A percentile compares a stretch with the other conserved stretches of the same genome.
Conservation (phyloP, 2,113 vertebrate species). For the Gavialis gangeticus region DNA sequence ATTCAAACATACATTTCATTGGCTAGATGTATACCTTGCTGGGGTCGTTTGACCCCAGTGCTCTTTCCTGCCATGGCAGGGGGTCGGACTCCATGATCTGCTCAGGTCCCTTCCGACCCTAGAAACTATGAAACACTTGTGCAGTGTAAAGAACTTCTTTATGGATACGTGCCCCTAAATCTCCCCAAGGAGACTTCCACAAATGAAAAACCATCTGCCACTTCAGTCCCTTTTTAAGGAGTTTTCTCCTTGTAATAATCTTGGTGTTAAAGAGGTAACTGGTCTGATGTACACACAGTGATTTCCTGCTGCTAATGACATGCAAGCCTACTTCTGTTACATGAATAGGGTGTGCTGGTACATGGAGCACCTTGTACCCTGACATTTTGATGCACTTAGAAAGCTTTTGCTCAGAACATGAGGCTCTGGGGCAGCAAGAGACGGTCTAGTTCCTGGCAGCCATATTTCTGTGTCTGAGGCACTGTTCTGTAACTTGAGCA, state of each 20-base stretch:
- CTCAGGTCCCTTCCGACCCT: no score
- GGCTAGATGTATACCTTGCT: no score
- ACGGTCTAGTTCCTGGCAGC: not conserved
- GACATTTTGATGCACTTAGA: not conserved
- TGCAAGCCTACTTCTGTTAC: rapidly evolving
- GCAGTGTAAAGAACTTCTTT: not conserved
- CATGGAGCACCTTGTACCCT: not conserved
- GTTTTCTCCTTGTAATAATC: not conserved
- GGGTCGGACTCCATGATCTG: no score
- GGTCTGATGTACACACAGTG: rapidly evolving
- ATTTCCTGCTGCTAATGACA: rapidly evolving
- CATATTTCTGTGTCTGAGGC: not conserved
- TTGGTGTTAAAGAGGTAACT: not conserved
- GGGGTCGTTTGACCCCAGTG: no score
- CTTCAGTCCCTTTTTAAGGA: not conserved
- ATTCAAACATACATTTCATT: no score
- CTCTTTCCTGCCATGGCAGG: no score
- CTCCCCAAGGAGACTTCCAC: not conserved
- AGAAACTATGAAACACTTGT: no score
- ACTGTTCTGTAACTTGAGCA: not conserved
- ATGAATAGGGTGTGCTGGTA: rapidly evolving
- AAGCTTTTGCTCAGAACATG: no score
- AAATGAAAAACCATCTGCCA: not conserved
- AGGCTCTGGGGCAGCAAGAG: no score
- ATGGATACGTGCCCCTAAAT: not conserved